Base-by-base conservation (phyloP, 2,888 invertebrate genomes). In the Petrolisthes cinctipes region DNA sequence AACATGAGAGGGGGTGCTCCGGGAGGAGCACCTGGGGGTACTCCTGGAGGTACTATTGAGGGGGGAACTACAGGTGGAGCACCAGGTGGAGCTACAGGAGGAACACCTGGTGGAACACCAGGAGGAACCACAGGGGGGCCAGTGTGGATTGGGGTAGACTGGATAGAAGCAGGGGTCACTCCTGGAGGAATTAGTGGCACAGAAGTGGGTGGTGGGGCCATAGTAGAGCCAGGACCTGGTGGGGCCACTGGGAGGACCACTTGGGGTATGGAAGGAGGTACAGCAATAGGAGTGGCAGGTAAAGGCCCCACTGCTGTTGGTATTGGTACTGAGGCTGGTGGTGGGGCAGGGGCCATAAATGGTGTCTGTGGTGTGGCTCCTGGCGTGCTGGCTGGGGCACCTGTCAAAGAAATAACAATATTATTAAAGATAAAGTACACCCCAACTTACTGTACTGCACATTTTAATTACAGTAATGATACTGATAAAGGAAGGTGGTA, bases 331-430 rank as follows among this genome's bases (percentile, higher is more conserved):
- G 37, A 37, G 23, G 79, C 56, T 51, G 78, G 85, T 54, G 83
- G 37, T 23, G 76, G n/a, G 5, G 87, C 14, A 5, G 76, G 5
- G 14, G 75, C 53, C 14, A 90, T 90, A 6, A 91, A 86, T 61
- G 89, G 86, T 23, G 91, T 89, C 17, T 83, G 88, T 7, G 91
- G 90, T 3, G 90, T 91, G 6, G 84, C 17, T n/a, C 61, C 90
- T 20, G 92, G 91, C 54, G 92, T 37, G 37, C 37, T 37, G 37
- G 37, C 37, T 37, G 37, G 37, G 37, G 37, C 37, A 37, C 37
- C 37, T 37, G 37, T 37, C 37, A 37, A 37, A 37, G 37, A 37
- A 37, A 37, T 37, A 37, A 37, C 37, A 37, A 37, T 37, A 37
- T 1, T 37, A 37, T 37, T 37, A 37, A 37, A 37, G 37, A 37